phyloP scores from a whole-genome alignment of 2,113 vertebrate genomes.

The Grus americana region DNA sequence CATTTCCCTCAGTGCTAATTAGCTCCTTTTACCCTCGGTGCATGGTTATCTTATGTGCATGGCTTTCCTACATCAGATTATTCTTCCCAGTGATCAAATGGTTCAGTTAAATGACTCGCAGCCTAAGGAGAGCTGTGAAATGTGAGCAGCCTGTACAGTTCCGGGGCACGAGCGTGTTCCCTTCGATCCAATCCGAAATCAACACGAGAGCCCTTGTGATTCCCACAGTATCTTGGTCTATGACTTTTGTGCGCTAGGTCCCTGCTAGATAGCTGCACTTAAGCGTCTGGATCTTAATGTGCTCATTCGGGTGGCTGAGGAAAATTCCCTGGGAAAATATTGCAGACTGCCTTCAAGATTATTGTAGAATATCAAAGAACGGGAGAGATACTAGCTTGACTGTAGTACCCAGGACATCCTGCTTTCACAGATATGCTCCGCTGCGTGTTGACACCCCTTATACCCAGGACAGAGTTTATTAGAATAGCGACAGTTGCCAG shows the following conservation, averaged over 20 bases:
- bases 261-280: not conserved
- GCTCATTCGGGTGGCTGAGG: not conserved
- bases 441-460: not conserved
- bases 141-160: not conserved
- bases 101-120: not conserved
- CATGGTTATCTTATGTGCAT: rapidly evolving
- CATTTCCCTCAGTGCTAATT: not conserved
- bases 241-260: not conserved
- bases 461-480: not conserved
- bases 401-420: rapidly evolving
- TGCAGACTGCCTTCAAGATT: not conserved
- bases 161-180: rapidly evolving
- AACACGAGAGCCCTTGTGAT: not conserved
- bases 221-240: not conserved
- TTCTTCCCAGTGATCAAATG: not conserved
- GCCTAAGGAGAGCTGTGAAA: not conserved
- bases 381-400: not conserved
- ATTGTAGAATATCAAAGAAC: not conserved
- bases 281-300: not conserved
- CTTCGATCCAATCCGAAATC: not conserved
- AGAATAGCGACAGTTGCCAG: not conserved
- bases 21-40: not conserved
- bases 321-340: not conserved
- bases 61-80: not conserved
- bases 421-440: not conserved